A percentile compares a stretch with the other conserved stretches of the same genome.
Conservation (phyloP, 2,113 vertebrate genomes). For the Pao palembangensis region DNA sequence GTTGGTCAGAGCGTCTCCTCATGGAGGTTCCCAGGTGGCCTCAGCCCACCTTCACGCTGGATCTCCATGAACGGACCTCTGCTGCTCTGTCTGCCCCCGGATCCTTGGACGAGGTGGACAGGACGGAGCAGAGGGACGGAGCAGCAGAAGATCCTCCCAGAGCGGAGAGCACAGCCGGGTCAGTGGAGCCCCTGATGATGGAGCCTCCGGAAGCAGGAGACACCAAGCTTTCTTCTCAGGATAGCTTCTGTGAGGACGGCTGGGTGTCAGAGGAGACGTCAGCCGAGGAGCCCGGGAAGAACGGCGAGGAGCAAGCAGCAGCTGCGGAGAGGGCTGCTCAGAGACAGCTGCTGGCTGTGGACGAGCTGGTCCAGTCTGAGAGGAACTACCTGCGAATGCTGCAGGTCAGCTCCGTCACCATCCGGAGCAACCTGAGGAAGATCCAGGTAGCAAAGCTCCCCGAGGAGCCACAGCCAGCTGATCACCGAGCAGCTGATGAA, state of each 20-base stretch:
- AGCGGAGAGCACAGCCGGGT: not conserved
- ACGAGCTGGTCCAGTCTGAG: constrained; percentile 86
- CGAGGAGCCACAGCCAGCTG: constrained; percentile 69
- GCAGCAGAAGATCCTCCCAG: not conserved
- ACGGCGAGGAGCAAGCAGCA: constrained; percentile 25
- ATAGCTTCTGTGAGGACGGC: constrained; percentile 33
- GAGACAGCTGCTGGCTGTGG: constrained; percentile 78
- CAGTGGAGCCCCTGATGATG: not conserved
- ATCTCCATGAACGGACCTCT: constrained; percentile 25
- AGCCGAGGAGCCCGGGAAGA: constrained; percentile 41
- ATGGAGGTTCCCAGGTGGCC: constrained; percentile 72
- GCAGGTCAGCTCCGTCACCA: constrained; percentile 75
- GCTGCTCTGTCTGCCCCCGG: constrained; percentile 13
- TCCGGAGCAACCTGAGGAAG: constrained; percentile 78
- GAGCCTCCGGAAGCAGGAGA: constrained; percentile 17
- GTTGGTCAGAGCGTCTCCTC: constrained; percentile 39
- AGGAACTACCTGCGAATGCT: constrained; percentile 81
- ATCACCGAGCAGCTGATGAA: not conserved
- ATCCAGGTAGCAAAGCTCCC: constrained; percentile 62
- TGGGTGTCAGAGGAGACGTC: constrained; percentile 12
- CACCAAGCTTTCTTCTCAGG: too few species aligned
- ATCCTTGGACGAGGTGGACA: not conserved
- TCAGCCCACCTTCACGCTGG: constrained; percentile 39
- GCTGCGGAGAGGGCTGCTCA: constrained; percentile 66
- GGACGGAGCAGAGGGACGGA: not conserved